These are phyloP conservation scores for Anoura caudifer DNA, from an alignment of 2,113 vertebrate genomes.

Conservation along the genomic window DNA sequence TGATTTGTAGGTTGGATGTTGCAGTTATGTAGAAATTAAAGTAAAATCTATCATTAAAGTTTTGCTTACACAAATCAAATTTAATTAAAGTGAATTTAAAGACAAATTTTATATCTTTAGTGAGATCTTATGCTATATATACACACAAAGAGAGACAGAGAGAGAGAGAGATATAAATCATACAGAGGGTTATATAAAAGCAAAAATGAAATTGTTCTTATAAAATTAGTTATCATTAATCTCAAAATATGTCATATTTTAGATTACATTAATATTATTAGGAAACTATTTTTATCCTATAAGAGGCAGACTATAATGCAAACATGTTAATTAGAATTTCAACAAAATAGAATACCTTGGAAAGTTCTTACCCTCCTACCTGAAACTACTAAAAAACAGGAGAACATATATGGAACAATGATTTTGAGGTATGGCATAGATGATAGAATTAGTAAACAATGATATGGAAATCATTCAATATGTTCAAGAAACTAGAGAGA, in stretches of 20 bases:
- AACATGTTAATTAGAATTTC: background rate
- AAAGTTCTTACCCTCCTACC: background rate
- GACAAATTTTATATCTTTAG: background rate
- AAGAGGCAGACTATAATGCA: background rate
- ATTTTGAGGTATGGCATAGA: background rate
- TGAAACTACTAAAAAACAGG: background rate
- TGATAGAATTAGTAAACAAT: background rate
- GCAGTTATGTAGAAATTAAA: background rate
- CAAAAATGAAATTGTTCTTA: background rate
- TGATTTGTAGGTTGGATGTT: background rate
- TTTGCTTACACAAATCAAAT: background rate
- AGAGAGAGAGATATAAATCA: background rate
- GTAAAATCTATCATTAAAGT: background rate
- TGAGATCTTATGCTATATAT: background rate
- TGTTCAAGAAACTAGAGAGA: background rate
- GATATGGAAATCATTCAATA: background rate
- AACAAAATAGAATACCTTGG: background rate
- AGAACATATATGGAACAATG: background rate
- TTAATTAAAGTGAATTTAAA: background rate
- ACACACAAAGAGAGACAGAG: background rate
- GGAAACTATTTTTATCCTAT: background rate
- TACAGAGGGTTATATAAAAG: background rate
- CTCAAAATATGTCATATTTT: background rate
- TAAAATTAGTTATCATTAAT: background rate
- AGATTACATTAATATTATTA: background rate